Conservation (phyloP, 2,888 invertebrate genomes). For the Drosophila monieri region DNA sequence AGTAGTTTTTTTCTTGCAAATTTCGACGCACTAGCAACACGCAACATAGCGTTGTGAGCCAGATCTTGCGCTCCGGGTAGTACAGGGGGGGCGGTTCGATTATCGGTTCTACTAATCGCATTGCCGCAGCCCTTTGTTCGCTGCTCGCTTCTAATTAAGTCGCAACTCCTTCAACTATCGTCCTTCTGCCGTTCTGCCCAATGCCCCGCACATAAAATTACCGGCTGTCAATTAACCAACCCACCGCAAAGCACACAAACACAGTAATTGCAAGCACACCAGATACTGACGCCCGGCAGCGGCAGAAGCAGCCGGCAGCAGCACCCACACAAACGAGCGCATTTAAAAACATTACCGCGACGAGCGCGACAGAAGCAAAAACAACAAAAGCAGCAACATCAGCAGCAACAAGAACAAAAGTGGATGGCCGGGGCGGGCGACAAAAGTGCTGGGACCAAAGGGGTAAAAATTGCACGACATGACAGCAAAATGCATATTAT, state of each 20-base stretch:
- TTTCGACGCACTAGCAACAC: not conserved
- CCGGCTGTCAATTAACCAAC: conserved; percentile 60
- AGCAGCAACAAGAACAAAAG: conserved; percentile 29
- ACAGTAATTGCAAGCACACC: conserved; percentile 29
- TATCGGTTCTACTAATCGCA: conserved; percentile 30
- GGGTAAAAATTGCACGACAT: conserved; percentile 75
- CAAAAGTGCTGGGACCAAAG: conserved; percentile 51
- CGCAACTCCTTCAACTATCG: conserved; percentile 25
- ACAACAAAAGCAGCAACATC: conserved; percentile 29
- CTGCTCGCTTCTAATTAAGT: conserved; percentile 31
- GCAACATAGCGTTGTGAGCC: not conserved
- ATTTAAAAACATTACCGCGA: conserved; percentile 72
- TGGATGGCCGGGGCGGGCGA: conserved; percentile 29
- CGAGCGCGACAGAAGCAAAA: conserved; percentile 35
- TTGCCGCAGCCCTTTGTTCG: conserved; percentile 16
- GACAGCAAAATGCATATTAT: conserved; percentile 82
- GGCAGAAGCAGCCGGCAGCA: conserved; percentile 11
- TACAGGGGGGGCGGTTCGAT: conserved; percentile 15
- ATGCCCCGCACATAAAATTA: conserved; percentile 55
- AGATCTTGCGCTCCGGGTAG: not conserved
- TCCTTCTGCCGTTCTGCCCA: conserved; percentile 5
- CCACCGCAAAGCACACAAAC: conserved; percentile 46
- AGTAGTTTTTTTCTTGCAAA: not conserved
- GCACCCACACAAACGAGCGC: conserved; percentile 60
- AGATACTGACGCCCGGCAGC: conserved; percentile 5